Evolutionary conservation across 2,888 invertebrate species (phyloP), one percentile per base, ranked within the genome.

Genomic region (Rhorus exstirpatorius): DNA sequence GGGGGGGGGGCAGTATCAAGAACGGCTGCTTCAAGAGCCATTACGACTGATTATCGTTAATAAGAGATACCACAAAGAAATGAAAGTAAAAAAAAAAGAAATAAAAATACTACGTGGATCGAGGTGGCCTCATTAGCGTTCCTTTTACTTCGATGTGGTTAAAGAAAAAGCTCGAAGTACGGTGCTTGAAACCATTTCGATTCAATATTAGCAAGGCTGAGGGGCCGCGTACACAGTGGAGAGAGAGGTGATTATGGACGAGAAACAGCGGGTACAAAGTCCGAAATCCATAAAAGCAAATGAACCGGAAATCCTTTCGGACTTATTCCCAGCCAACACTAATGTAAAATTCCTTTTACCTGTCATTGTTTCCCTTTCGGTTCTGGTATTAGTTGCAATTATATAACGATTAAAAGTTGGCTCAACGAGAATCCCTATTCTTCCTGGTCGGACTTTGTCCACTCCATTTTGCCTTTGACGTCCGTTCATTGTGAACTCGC

Each of bases 221-320:
- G 49, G 26, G 1, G 10, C 6, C 8, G 49, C 75, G 31, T 38
- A 55, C 46, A 24, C 55, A 49, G 19, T 77, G 8, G 17, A 31
- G n/a, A n/a, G n/a, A n/a, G n/a, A n/a, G n/a, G n/a, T n/a, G n/a
- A n/a, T n/a, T n/a, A n/a, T 60, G 65, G 44, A 44, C 61, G 51
- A 61, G 24, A 61, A 14, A 49, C 65, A 31, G 49, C 38, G 53
- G 49, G 58, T 14, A 76, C 46, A 53, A 60, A 65, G 65, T 10
- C 35, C 41, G 26, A 61, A 68, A 71, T 55, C 65, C 53, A 67
- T 65, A 51, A 14, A 55, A 51, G 83, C 79, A 86, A 88, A 88
- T 85, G 85, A 88, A 86, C 83, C 78, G 77, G 77, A 86, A 86
- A 84, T 68, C 81, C 83, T 84, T 84, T 85, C 31, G 53, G 84